These are phyloP conservation scores for Ginglymostoma cirratum DNA, from an alignment of 2,113 vertebrate species.

Conservation along the genomic window DNA sequence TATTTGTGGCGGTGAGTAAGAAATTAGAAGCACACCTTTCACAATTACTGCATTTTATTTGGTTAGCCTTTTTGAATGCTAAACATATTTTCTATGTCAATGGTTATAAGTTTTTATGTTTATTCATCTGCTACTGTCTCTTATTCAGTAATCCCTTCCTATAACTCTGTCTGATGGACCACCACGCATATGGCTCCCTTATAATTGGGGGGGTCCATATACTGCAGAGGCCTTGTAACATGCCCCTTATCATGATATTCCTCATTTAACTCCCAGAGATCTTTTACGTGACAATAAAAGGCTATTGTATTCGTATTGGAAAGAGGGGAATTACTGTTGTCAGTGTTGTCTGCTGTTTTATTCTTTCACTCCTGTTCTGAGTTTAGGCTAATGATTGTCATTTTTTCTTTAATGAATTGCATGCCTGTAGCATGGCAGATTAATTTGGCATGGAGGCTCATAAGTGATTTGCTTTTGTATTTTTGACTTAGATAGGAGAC, in stretches of 20 bases:
- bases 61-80: conserved; percentile 7
- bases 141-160: conserved; percentile 5
- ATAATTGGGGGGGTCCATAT: background rate
- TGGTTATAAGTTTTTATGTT: background rate
- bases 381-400: background rate
- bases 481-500: background rate
- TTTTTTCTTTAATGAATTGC: background rate
- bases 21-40: background rate
- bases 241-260: background rate
- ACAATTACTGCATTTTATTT: background rate
- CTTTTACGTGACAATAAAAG: background rate
- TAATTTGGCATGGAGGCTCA: background rate
- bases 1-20: background rate
- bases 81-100: background rate
- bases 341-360: background rate
- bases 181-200: background rate
- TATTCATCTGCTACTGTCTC: background rate
- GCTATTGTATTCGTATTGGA: too few relatives aligned
- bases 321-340: conserved; percentile 32
- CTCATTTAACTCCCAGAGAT: background rate
- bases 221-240: background rate
- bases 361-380: background rate
- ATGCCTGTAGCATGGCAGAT: conserved; percentile 8
- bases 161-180: background rate
- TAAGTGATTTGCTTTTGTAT: background rate